phyloP scores from a whole-genome alignment of 2,888 invertebrate species.

The Lycocerus yunnanus region DNA sequence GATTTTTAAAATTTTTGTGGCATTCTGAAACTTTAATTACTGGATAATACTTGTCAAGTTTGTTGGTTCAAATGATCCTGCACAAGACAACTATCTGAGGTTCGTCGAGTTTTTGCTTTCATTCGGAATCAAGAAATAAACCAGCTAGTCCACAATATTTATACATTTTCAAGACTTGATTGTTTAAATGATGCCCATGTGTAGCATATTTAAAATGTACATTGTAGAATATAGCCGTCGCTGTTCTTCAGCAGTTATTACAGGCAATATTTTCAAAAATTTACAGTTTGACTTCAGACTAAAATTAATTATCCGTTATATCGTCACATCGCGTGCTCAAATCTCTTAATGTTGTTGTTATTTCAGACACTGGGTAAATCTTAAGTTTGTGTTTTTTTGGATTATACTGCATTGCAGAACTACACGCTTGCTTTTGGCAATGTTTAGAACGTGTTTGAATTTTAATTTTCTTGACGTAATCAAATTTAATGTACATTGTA shows the following conservation, averaged over 20 bases:
- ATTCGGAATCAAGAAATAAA: neutral
- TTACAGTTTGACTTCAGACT: neutral
- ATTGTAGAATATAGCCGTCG: neutral
- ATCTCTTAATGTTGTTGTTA: neutral
- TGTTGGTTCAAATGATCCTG: neutral
- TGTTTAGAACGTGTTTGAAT: neutral
- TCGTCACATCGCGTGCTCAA: neutral
- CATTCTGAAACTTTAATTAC: too few relatives aligned
- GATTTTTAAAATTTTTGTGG: too few relatives aligned
- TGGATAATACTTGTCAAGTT: too few relatives aligned
- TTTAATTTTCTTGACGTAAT: neutral
- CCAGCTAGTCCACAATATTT: neutral
- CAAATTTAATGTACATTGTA: neutral
- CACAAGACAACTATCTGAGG: neutral
- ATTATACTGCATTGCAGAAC: constrained; percentile 5
- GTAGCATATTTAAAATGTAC: neutral
- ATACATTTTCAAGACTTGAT: neutral
- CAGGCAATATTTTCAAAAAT: neutral
- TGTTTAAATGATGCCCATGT: neutral
- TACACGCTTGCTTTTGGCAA: neutral
- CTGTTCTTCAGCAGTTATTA: neutral
- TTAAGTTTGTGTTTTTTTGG: neutral
- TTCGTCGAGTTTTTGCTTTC: neutral
- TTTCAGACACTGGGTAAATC: neutral
- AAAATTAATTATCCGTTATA: neutral